These are phyloP conservation scores for Cephus pulcher DNA, from an alignment of 2,888 invertebrate species.

Conservation along the genomic window DNA sequence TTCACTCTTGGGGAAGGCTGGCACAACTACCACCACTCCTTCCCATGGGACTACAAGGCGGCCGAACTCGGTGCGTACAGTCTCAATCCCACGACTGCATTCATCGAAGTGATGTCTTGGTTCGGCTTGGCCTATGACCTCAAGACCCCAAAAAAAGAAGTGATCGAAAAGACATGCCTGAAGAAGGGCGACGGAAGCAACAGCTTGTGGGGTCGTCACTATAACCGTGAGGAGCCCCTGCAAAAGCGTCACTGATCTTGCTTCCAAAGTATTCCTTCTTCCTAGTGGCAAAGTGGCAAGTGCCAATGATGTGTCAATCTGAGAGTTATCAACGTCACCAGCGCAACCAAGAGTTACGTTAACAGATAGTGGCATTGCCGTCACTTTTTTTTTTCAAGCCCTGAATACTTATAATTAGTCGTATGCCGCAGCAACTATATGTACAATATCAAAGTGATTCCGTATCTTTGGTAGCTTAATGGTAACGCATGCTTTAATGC, in stretches of 20 bases:
- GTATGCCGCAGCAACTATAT: too few species aligned
- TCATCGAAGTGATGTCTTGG: constrained; percentile 57
- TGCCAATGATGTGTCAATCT: too few species aligned
- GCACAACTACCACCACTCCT: constrained; percentile 76
- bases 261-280: too few species aligned
- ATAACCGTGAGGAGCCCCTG: constrained; percentile 24
- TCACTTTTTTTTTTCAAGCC: too few species aligned
- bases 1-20: constrained; percentile 70
- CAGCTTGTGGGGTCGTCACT: constrained; percentile 47
- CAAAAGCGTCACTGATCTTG: too few species aligned
- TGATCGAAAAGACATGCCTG: constrained; percentile 41
- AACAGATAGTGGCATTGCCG: too few species aligned
- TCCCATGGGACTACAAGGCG: constrained; percentile 69
- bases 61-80: constrained; percentile 53
- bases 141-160: constrained; percentile 48
- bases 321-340: too few species aligned
- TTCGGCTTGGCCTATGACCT: constrained; percentile 59
- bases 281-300: too few species aligned
- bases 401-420: too few species aligned
- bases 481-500: constrained; percentile 33
- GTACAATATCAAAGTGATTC: too few species aligned
- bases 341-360: too few species aligned
- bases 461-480: background rate
- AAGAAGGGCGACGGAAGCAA: constrained; percentile 58
- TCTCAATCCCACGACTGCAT: constrained; percentile 52